These are phyloP conservation scores for Ennomos quercinarius DNA, from an alignment of 2,888 invertebrate genomes.

Conservation along the genomic window DNA sequence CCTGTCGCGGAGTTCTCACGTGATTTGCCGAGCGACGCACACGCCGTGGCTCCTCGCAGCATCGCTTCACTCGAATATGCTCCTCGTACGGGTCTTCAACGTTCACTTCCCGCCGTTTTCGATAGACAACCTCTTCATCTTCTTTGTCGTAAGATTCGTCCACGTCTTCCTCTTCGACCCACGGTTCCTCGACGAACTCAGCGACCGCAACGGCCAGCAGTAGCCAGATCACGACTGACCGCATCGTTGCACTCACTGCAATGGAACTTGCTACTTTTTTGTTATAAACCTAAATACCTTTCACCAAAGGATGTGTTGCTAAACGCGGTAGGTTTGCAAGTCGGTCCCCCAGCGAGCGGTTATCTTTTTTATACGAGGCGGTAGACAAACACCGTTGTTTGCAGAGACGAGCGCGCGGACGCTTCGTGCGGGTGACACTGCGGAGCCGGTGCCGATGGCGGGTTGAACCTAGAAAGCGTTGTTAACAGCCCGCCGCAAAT, in stretches of 20 bases:
- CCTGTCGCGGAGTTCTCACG: conserved; percentile 60
- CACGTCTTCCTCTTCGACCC: conserved; percentile 35
- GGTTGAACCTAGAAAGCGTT: conserved; percentile 70
- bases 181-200: conserved; percentile 44
- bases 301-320: conserved; percentile 69
- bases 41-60: conserved; percentile 50
- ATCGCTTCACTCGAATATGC: conserved; percentile 65
- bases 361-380: conserved; percentile 57
- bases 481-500: conserved; percentile 61
- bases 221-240: conserved; percentile 57
- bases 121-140: conserved; percentile 55
- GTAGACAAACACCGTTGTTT: conserved; percentile 58
- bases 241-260: conserved; percentile 66
- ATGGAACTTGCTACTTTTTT: conserved; percentile 62
- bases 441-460: conserved; percentile 35
- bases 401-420: conserved; percentile 59
- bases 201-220: conserved; percentile 59
- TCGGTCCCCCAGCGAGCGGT: conserved; percentile 26
- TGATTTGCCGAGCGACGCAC: conserved; percentile 53
- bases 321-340: conserved; percentile 49
- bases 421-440: conserved; percentile 62
- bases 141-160: conserved; percentile 70
- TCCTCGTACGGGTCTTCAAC: conserved; percentile 63
- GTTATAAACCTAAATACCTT: conserved; percentile 72
- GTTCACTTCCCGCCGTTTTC: conserved; percentile 56